These are phyloP conservation scores for Pandemis corylana DNA, from an alignment of 2,888 invertebrate genomes.

Conservation along the genomic window DNA sequence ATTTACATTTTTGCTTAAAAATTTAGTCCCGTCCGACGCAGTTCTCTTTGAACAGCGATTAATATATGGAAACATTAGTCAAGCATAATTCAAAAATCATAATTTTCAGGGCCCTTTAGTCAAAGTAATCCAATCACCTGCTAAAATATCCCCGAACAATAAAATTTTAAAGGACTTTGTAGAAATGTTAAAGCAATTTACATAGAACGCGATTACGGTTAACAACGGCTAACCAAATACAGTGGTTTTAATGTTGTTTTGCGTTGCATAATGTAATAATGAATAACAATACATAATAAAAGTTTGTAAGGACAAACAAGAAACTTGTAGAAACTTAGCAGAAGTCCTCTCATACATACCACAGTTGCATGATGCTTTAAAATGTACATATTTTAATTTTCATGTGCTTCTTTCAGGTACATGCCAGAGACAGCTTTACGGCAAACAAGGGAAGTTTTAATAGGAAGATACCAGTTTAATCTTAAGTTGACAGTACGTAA, in stretches of 20 bases:
- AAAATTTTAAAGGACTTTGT: too few species aligned
- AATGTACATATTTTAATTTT: slow-evolving; percentile 33
- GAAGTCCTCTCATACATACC: slow-evolving; percentile 18
- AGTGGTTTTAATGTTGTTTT: background rate
- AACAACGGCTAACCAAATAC: too few species aligned
- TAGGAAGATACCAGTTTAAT: background rate
- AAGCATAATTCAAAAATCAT: too few species aligned
- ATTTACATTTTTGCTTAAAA: too few species aligned
- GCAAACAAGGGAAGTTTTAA: slow-evolving; percentile 12
- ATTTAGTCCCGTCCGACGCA: too few species aligned
- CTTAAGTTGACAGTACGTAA: background rate
- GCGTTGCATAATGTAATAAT: background rate
- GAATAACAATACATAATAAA: slow-evolving; percentile 21
- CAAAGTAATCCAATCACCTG: too few species aligned
- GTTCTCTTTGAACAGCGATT: too few species aligned
- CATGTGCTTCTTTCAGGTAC: slow-evolving; percentile 34
- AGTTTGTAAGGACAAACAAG: slow-evolving; percentile 25
- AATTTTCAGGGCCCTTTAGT: too few species aligned
- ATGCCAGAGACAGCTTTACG: background rate
- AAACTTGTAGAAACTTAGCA: slow-evolving; percentile 19
- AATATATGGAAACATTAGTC: too few species aligned
- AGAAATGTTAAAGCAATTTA: background rate
- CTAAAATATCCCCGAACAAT: too few species aligned
- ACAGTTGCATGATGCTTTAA: slow-evolving; percentile 17
- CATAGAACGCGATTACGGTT: background rate